Evolutionary conservation across 2,888 invertebrate genomes (phyloP).

Genomic region (Ephialtes manifestator): DNA sequence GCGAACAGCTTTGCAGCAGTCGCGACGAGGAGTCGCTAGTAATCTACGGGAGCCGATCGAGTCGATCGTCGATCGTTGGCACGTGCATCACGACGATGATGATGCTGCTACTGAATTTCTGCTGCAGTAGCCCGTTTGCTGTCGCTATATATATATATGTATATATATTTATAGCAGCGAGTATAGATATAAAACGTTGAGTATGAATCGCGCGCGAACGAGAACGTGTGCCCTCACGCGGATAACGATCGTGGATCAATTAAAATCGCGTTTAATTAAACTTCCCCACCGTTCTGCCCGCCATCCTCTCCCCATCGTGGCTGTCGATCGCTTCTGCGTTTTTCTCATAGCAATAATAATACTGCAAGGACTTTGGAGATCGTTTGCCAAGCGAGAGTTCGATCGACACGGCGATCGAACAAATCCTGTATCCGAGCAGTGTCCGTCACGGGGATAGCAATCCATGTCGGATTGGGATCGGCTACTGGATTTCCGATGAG

Average conservation of each 20-base stretch:
- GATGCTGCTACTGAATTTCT: conserved; percentile 67
- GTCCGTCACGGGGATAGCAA: not conserved
- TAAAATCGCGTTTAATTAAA: conserved; percentile 63
- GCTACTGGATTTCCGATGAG: not conserved
- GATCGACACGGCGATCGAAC: conserved; percentile 41
- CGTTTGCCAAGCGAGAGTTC: conserved; percentile 49
- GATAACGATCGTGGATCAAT: conserved; percentile 68
- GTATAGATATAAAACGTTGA: not conserved
- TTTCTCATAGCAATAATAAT: conserved; percentile 25
- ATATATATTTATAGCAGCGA: not conserved
- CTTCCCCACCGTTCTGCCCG: conserved; percentile 18
- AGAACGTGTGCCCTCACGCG: conserved; percentile 59
- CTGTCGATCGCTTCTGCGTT: conserved; percentile 25
- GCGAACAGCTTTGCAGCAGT: conserved; percentile 19
- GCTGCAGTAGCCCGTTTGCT: not conserved
- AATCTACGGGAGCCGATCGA: conserved; percentile 67
- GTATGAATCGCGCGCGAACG: conserved; percentile 43
- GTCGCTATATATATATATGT: not conserved
- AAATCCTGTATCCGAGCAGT: not conserved
- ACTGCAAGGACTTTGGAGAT: conserved; percentile 35
- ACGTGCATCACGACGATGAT: conserved; percentile 61
- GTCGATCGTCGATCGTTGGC: conserved; percentile 60
- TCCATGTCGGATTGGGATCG: not conserved
- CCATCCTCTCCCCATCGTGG: not conserved
- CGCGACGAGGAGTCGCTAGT: conserved; percentile 17